These are phyloP conservation scores for Alces alces DNA, from an alignment of 2,113 vertebrate species.

Conservation along the genomic window DNA sequence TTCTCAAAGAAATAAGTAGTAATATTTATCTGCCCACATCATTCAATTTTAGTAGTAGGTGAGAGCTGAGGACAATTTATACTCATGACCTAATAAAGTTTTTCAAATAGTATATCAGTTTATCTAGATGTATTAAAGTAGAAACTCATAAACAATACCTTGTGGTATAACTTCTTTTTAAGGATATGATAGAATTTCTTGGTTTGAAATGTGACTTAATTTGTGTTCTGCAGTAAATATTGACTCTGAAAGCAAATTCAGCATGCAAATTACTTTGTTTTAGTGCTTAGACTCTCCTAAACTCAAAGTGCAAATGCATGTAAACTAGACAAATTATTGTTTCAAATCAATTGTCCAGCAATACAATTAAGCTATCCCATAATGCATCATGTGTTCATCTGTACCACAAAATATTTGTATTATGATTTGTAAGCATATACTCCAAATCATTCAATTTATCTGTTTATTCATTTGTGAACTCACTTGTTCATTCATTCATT, in stretches of 20 bases:
- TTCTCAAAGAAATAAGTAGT: background rate
- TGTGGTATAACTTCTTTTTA: background rate
- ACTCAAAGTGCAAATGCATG: slow-evolving; percentile 11
- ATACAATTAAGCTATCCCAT: background rate
- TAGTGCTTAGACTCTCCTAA: background rate
- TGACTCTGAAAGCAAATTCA: slow-evolving; percentile 8
- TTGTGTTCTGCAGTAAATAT: slow-evolving; percentile 25
- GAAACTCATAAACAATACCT: background rate
- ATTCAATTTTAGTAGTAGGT: background rate
- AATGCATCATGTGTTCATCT: background rate
- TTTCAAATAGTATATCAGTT: background rate
- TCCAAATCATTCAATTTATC: background rate
- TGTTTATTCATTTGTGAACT: background rate
- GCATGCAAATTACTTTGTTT: background rate
- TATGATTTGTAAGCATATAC: background rate
- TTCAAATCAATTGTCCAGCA: background rate
- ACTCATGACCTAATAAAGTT: background rate
- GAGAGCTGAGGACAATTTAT: background rate
- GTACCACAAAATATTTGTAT: background rate
- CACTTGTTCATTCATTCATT: background rate
- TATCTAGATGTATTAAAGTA: background rate
- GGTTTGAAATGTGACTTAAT: slow-evolving; percentile 22
- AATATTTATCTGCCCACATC: background rate
- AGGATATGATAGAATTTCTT: background rate
- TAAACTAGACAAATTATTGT: slow-evolving; percentile 43